Evolutionary conservation across 2,113 vertebrate genomes (phyloP), one percentile per base, ranked within the genome.

Genomic region (Eubucco bourcierii): DNA sequence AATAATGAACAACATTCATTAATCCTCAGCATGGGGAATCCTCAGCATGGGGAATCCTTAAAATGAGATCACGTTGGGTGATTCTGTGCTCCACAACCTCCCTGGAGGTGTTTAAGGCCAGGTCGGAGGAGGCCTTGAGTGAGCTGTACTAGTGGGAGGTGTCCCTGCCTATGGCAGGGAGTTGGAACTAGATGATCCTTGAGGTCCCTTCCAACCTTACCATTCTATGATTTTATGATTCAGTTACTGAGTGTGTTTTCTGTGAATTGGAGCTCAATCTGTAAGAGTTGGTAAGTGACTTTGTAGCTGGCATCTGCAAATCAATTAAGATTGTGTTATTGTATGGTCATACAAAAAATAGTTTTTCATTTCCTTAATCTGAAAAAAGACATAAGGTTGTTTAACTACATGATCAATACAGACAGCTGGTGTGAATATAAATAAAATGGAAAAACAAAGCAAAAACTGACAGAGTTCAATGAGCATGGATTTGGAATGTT

Each of bases 371-470:
- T 80, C 52, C 34, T 84, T 88, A 5, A 29, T 68, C 23, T 50
- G 44, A 24, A 50, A 68, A 68, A 68, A 47, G 12, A 6, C 64
- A 66, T 9, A n/a, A 68, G 68, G 34, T 72, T 93, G 80, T 91
- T 92, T 85, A 83, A 86, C 52, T 3, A 4, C 16, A 2, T 64
- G 65, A 93, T 86, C 60, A 59, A 78, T 94, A 74, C 65, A 60
- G 31, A 31, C 83, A 80, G 80, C 78, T 93, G 90, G 67, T 3
- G 1, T 67, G 78, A 90, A 79, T 81, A 55, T 68, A 90, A 93
- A 84, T 68, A 87, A 81, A 90, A 86, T 21, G 37, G 66, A 81
- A 88, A 78, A 87, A 79, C 44, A 88, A 94, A 90, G 53, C 4
- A 8, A 77, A 90, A 96, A 20, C 61, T 58, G 70, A 7, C 25